phyloP scores from a whole-genome alignment of 2,113 vertebrate genomes.

The Rhinolophus sinicus region DNA sequence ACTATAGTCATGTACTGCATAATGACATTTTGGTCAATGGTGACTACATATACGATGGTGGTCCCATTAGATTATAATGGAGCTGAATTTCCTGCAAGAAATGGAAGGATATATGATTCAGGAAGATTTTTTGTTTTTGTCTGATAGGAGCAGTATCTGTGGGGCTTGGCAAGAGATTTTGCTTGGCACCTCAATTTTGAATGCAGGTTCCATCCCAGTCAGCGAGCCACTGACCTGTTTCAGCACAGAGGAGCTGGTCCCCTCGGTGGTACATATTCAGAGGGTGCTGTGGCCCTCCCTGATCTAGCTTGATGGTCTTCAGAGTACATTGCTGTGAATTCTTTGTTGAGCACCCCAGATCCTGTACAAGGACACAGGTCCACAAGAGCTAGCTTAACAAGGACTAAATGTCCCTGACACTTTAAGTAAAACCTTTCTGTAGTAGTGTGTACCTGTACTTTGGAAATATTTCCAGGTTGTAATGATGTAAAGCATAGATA shows the following conservation, averaged over 20 bases:
- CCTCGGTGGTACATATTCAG: neutral
- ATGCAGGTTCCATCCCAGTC: neutral
- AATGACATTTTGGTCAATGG: neutral
- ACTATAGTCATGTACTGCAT: neutral
- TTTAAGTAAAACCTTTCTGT: no score
- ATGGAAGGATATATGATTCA: neutral
- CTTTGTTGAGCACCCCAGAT: no score
- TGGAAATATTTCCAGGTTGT: neutral
- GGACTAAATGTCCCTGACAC: no score
- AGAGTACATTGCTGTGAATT: no score
- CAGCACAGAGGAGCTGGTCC: neutral
- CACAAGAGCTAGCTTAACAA: no score
- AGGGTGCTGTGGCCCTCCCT: no score
- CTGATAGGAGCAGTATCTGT: neutral
- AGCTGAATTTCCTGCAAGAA: neutral
- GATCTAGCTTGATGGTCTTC: no score
- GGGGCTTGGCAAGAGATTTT: neutral
- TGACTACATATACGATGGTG: neutral
- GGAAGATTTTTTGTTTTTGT: neutral
- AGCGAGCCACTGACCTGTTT: neutral
- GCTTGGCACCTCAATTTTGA: neutral
- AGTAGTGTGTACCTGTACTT: neutral
- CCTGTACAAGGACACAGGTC: no score
- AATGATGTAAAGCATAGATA: neutral
- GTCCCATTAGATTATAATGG: neutral